These are phyloP conservation scores for Bubo blakistoni DNA, from an alignment of 2,113 vertebrate species.

Conservation along the genomic window DNA sequence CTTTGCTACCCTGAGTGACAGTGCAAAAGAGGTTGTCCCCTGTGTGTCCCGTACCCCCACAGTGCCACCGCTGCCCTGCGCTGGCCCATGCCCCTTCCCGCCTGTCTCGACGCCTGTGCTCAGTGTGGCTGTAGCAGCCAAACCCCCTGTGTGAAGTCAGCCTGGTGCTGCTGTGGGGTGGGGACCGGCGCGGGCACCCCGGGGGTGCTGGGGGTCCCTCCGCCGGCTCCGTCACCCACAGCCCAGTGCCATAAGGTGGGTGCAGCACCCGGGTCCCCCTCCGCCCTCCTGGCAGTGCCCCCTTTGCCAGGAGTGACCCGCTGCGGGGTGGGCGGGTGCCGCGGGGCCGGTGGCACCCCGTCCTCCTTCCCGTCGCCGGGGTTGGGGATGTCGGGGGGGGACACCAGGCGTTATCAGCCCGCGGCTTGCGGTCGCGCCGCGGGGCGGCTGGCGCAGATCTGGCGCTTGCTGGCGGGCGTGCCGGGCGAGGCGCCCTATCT, in stretches of 20 bases:
- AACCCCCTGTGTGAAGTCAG: background rate
- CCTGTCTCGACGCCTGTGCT: background rate
- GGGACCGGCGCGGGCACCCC: accelerated
- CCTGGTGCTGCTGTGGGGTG: background rate
- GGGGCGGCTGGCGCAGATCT: background rate
- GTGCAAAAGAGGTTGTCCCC: background rate
- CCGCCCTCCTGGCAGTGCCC: background rate
- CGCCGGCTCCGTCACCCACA: accelerated
- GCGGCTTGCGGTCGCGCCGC: accelerated
- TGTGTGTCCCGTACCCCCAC: background rate
- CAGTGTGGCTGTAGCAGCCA: background rate
- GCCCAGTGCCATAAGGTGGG: background rate
- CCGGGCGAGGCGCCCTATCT: constrained; percentile 7
- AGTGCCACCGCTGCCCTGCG: background rate
- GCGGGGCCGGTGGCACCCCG: accelerated
- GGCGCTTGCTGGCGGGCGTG: background rate
- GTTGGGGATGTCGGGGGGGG: background rate
- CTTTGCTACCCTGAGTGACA: background rate
- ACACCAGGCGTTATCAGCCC: background rate
- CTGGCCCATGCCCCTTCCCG: background rate
- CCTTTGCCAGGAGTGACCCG: background rate
- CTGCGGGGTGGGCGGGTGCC: background rate
- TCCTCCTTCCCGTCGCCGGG: background rate
- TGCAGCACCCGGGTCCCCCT: background rate
- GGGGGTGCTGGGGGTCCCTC: background rate